Base-by-base conservation (phyloP, 2,113 vertebrate species). In the Saccopteryx bilineata region DNA sequence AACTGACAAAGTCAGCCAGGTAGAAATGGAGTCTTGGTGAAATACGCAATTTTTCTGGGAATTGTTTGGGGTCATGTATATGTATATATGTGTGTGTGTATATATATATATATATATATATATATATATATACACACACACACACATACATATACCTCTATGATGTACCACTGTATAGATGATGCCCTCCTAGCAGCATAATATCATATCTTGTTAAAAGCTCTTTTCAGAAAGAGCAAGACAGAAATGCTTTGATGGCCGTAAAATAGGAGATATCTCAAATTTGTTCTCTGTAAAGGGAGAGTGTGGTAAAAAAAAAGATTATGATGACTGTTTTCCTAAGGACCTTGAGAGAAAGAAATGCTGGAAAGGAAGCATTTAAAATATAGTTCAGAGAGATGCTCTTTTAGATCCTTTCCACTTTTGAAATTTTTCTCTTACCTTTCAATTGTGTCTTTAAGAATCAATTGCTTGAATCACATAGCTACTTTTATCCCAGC, bases 361-460 rank as follows among this genome's bases (percentile, higher is more conserved):
- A 48, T 93, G 95, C 80, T 93, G 93, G 96, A 94, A 91, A 98
- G 97, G 97, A 98, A 97, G 97, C 76, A 89, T 96, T 98, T 98
- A 97, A 98, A 97, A 96, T 97, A 60, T 46, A 93, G 88, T 97
- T 98, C 94, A 97, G 80, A 95, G 72, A 87, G 92, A 95, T 94
- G 79, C 82, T 85, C 78, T 96, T 97, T 97, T 74, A 80, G 95
- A 85, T 95, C 92, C 58, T 79, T 97, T 96, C 93, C 89, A 96
- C 84, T 97, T 98, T 97, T 97, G 97, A 97, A 97, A 95, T 96
- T 96, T 94, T 95, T 82, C 96, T 95, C 75, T 0, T 0, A 95
- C 96, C 97, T 98, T 98, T 98, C 98, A 98, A 98, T 98, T 91
- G 28, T 89, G 94, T 98, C 96, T 93, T 96, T 98, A 98, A 98